phyloP scores from a whole-genome alignment of 2,113 vertebrate species.

The Podarcis cretensis region DNA sequence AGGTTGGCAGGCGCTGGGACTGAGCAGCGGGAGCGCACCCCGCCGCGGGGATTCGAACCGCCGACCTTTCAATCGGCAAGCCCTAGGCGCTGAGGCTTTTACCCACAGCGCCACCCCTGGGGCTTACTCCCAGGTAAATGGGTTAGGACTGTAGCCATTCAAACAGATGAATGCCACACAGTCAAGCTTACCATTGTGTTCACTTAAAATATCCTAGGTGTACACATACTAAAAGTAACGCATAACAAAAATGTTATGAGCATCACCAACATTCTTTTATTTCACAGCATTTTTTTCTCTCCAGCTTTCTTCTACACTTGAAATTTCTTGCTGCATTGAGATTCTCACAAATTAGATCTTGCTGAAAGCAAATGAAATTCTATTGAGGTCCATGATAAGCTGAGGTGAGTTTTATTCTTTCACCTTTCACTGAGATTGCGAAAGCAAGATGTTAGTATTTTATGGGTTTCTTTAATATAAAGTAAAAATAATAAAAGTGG shows the following conservation, averaged over 20 bases:
- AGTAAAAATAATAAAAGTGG: background rate
- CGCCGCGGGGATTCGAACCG: no score
- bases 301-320: background rate
- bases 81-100: no score
- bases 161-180: no score
- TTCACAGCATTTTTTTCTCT: background rate
- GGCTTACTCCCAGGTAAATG: no score
- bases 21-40: no score
- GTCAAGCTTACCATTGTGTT: background rate
- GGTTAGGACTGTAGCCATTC: no score
- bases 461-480: background rate
- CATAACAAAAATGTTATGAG: background rate
- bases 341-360: conserved; percentile 14
- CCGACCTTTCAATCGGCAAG: no score
- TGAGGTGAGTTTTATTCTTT: background rate
- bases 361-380: conserved; percentile 17
- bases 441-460: background rate
- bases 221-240: background rate
- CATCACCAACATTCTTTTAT: background rate
- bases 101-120: no score
- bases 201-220: background rate
- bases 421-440: background rate
- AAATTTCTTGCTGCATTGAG: background rate
- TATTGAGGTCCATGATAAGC: background rate
- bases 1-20: no score